Conservation (phyloP, 2,888 invertebrate genomes). For the Glomeris marginata region DNA sequence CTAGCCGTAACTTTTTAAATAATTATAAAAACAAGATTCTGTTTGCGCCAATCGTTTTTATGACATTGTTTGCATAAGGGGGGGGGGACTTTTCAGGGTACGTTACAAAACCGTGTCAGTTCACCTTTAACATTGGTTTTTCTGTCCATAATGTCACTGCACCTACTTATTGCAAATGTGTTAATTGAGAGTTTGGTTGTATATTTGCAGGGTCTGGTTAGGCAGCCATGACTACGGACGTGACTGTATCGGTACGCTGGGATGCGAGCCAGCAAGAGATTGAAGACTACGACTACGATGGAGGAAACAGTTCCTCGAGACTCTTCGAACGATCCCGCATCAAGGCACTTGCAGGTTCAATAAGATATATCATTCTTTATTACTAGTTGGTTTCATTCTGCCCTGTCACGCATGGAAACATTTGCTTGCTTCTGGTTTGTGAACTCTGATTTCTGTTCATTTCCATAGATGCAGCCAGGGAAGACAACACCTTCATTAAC, state of each 20-base stretch:
- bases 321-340: slow-evolving; percentile 98
- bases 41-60: no score
- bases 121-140: no score
- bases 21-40: no score
- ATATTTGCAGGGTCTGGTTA: slow-evolving; percentile 13
- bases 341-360: slow-evolving; percentile 88
- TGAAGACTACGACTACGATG: slow-evolving; percentile 98
- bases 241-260: slow-evolving; percentile 85
- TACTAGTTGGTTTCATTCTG: background rate
- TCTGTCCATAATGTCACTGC: background rate
- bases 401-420: background rate
- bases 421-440: background rate
- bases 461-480: no score
- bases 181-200: background rate
- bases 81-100: no score
- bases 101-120: no score
- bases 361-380: background rate
- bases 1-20: no score
- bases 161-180: background rate
- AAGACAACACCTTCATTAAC: no score
- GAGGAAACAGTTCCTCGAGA: slow-evolving; percentile 95
- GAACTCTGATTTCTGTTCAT: no score
- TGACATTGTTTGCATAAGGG: no score
- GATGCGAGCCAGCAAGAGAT: slow-evolving; percentile 85
- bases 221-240: slow-evolving; percentile 77